Evolutionary conservation across 2,113 vertebrate species (phyloP).

Genomic region (Callocephalon fimbriatum): DNA sequence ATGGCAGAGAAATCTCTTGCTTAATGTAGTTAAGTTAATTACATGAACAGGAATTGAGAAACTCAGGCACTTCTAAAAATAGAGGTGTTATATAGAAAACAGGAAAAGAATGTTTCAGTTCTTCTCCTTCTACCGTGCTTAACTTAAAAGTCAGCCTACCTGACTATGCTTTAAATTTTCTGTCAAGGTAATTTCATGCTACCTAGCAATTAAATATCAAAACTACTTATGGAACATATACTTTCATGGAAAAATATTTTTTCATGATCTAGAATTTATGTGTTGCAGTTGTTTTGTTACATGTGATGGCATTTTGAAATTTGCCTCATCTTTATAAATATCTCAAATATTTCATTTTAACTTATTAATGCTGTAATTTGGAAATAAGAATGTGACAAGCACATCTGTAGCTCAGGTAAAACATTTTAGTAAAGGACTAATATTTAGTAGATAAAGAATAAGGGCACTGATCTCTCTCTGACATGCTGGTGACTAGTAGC

Average conservation of each 20-base stretch:
- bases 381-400: neutral
- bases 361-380: neutral
- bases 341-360: neutral
- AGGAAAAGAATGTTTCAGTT: neutral
- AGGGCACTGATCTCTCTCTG: neutral
- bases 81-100: neutral
- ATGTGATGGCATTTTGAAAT: neutral
- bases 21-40: neutral
- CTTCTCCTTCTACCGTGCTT: neutral
- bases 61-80: neutral
- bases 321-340: neutral
- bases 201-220: neutral
- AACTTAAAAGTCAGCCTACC: neutral
- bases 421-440: neutral
- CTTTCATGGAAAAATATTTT: neutral
- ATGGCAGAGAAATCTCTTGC: neutral
- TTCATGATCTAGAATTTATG: neutral
- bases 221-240: neutral
- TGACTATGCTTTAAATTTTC: neutral
- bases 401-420: neutral
- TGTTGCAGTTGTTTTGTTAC: neutral
- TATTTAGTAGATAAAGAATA: neutral
- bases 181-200: neutral
- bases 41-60: neutral
- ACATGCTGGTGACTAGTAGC: neutral